Conservation (phyloP, 2,888 invertebrate genomes). For the Parochlus steinenii region DNA sequence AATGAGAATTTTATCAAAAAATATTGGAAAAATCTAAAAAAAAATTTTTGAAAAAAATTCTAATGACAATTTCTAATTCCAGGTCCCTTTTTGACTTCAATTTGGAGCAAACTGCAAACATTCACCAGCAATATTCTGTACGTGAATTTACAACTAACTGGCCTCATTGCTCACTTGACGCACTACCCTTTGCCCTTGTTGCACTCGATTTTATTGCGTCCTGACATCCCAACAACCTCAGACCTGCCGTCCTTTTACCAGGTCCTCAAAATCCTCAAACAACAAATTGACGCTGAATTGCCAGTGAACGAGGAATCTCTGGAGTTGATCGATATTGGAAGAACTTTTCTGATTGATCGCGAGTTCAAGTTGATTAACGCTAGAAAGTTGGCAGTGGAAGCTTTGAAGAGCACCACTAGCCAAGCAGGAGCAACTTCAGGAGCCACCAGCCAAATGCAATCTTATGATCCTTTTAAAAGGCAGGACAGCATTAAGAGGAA, state of each 20-base stretch:
- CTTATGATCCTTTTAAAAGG: conserved; percentile 39
- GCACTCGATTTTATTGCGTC: conserved; percentile 72
- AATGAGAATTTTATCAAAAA: no score
- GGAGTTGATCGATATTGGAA: conserved; percentile 58
- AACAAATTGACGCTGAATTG: conserved; percentile 69
- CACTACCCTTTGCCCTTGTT: conserved; percentile 80
- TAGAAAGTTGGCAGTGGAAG: conserved; percentile 41
- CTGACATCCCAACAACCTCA: conserved; percentile 71
- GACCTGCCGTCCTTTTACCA: conserved; percentile 82
- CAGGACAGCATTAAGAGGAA: conserved; percentile 58
- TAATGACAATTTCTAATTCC: conserved; percentile 15
- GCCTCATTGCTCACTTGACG: conserved; percentile 69
- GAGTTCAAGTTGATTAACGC: conserved; percentile 60
- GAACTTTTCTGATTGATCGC: conserved; percentile 59
- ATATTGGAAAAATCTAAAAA: conserved; percentile 16
- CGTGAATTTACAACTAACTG: conserved; percentile 75
- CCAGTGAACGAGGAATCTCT: conserved; percentile 33
- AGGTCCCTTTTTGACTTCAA: conserved; percentile 67
- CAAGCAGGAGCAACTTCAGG: conserved; percentile 25
- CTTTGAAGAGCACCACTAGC: conserved; percentile 18
- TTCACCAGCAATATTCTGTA: conserved; percentile 72
- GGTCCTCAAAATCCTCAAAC: conserved; percentile 63
- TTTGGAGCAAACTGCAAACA: conserved; percentile 65
- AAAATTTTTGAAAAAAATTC: no score
- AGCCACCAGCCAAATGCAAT: conserved; percentile 25